Evolutionary conservation across 2,888 invertebrate species (phyloP).

Genomic region (Acanthacorydalis orientalis): DNA sequence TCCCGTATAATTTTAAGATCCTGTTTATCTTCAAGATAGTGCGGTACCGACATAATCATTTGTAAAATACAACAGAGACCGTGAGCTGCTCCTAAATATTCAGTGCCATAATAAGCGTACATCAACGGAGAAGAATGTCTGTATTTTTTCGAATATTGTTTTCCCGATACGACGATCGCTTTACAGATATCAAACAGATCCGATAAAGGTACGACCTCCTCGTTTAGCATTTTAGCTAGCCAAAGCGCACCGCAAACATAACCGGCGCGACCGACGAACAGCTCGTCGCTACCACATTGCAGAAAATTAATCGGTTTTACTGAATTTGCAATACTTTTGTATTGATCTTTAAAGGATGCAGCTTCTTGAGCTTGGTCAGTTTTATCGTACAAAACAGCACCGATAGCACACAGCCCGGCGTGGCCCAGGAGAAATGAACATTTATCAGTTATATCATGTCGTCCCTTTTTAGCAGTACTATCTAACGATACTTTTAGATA

Average conservation of each 20-base stretch:
- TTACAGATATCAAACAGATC: constrained; percentile 48
- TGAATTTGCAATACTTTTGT: constrained; percentile 23
- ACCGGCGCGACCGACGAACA: constrained; percentile 73
- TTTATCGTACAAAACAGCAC: constrained; percentile 40
- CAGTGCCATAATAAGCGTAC: constrained; percentile 58
- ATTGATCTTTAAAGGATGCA: constrained; percentile 22
- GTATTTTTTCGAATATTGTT: constrained; percentile 40
- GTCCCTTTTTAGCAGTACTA: constrained; percentile 27
- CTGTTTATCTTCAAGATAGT: constrained; percentile 34
- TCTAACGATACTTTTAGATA: constrained; percentile 45
- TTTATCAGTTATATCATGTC: constrained; percentile 33
- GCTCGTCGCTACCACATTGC: constrained; percentile 60
- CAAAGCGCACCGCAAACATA: constrained; percentile 63
- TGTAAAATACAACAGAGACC: constrained; percentile 50
- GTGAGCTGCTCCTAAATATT: constrained; percentile 59
- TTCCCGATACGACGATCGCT: constrained; percentile 52
- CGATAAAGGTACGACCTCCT: constrained; percentile 25
- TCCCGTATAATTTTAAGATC: constrained; percentile 40
- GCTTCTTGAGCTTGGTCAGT: constrained; percentile 26
- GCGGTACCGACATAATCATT: constrained; percentile 40
- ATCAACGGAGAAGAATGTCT: constrained; percentile 50
- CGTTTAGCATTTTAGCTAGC: constrained; percentile 40
- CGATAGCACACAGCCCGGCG: constrained; percentile 59
- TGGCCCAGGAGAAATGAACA: constrained; percentile 65
- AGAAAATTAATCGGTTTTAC: constrained; percentile 38